These are phyloP conservation scores for Malurus leucopterus DNA, from an alignment of 2,797 vertebrate genomes.

Conservation along the genomic window DNA sequence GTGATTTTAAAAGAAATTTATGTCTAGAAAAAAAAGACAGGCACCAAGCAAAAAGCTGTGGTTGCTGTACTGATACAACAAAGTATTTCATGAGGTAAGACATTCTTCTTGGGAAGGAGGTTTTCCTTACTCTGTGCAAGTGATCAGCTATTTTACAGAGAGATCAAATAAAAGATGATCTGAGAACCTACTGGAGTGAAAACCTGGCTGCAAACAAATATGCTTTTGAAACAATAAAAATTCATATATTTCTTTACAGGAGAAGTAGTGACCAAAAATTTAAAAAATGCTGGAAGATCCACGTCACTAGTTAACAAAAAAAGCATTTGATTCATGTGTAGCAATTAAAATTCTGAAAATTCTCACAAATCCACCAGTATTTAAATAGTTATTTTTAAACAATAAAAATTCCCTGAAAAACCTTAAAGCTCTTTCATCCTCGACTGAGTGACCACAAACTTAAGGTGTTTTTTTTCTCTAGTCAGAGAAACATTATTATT, in stretches of 20 bases:
- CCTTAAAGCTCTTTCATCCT: not conserved
- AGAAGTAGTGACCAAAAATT: not conserved
- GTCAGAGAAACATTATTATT: not conserved
- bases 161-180: not conserved
- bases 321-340: not conserved
- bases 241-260: not conserved
- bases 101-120: not conserved
- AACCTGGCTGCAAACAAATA: not conserved
- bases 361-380: not conserved
- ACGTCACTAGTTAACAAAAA: not conserved
- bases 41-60: not conserved
- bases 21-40: not conserved
- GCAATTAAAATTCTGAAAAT: not conserved
- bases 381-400: not conserved
- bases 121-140: not conserved
- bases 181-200: not conserved
- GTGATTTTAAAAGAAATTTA: not conserved
- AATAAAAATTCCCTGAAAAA: not conserved
- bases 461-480: not conserved
- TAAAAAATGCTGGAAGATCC: not conserved
- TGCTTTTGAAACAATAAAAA: not conserved
- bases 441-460: not conserved
- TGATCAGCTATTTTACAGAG: not conserved
- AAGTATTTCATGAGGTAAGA: not conserved
- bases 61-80: not conserved